Evolutionary conservation across 2,888 invertebrate genomes (phyloP).

Genomic region (Drosophila peninsularis): DNA sequence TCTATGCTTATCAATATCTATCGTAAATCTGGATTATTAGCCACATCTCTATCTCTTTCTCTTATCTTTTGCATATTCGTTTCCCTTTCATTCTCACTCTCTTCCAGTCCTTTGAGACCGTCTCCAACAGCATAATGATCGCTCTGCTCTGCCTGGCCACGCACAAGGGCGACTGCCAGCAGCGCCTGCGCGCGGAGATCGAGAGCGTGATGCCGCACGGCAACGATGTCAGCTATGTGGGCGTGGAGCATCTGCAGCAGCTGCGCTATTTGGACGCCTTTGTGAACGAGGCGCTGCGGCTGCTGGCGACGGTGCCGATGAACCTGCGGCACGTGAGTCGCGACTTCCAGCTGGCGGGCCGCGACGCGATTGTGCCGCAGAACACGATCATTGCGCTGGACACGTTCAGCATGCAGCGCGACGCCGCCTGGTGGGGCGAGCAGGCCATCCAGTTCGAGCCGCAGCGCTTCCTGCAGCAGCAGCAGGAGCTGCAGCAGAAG

Average conservation of each 20-base stretch:
- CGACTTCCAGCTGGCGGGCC: constrained; percentile 74
- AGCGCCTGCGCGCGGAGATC: constrained; percentile 80
- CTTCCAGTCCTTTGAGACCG: constrained; percentile 82
- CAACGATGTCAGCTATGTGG: constrained; percentile 61
- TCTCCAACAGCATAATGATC: constrained; percentile 81
- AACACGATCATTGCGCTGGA: constrained; percentile 82
- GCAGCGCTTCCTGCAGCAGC: constrained; percentile 74
- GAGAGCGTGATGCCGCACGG: constrained; percentile 62
- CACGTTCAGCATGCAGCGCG: constrained; percentile 83
- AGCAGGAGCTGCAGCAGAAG: constrained; percentile 19
- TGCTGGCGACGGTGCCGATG: constrained; percentile 83
- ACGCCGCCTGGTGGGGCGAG: constrained; percentile 79
- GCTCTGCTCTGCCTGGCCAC: constrained; percentile 82
- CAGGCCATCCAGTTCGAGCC: constrained; percentile 81
- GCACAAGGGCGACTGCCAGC: constrained; percentile 75
- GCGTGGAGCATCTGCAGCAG: constrained; percentile 75
- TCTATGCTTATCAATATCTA: neutral
- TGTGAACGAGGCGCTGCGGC: constrained; percentile 81
- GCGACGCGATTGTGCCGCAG: constrained; percentile 71
- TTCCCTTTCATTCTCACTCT: too few relatives aligned
- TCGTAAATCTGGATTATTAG: neutral
- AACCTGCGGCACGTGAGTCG: constrained; percentile 81
- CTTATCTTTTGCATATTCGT: neutral
- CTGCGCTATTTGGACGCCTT: constrained; percentile 82
- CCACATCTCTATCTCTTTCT: neutral